phyloP scores from a whole-genome alignment of 2,113 vertebrate genomes.

The Vidua macroura region DNA sequence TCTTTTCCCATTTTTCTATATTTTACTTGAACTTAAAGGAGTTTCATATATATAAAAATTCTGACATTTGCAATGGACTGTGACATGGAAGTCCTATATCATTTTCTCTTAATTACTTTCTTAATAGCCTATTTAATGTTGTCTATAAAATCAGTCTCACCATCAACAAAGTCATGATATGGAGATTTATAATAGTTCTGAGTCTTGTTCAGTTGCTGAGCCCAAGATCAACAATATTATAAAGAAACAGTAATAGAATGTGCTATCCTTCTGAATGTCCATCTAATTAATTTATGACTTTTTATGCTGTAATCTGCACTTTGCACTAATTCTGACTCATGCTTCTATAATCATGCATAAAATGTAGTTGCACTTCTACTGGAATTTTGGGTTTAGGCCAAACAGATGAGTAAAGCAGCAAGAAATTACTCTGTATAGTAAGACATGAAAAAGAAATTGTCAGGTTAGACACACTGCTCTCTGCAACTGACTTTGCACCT shows the following conservation, averaged over 20 bases:
- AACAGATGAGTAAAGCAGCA: neutral
- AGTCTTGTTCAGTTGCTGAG: neutral
- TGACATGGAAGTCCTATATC: neutral
- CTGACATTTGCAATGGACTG: neutral
- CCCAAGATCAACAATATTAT: neutral
- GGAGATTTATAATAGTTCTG: neutral
- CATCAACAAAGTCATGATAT: neutral
- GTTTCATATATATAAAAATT: neutral
- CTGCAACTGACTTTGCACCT: neutral
- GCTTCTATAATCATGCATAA: neutral
- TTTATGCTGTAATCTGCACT: neutral
- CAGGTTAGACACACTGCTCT: neutral
- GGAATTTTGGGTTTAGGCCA: neutral
- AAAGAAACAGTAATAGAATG: neutral
- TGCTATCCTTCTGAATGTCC: neutral
- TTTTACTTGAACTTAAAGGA: neutral
- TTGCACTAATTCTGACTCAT: neutral
- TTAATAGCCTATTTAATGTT: neutral
- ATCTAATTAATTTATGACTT: neutral
- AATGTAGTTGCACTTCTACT: neutral
- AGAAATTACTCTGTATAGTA: neutral
- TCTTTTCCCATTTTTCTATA: neutral
- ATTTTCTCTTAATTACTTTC: slow-evolving; percentile 2
- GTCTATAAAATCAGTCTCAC: neutral
- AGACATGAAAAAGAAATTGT: neutral